phyloP scores from a whole-genome alignment of 2,797 vertebrate genomes.

The Glyptemys insculpta region DNA sequence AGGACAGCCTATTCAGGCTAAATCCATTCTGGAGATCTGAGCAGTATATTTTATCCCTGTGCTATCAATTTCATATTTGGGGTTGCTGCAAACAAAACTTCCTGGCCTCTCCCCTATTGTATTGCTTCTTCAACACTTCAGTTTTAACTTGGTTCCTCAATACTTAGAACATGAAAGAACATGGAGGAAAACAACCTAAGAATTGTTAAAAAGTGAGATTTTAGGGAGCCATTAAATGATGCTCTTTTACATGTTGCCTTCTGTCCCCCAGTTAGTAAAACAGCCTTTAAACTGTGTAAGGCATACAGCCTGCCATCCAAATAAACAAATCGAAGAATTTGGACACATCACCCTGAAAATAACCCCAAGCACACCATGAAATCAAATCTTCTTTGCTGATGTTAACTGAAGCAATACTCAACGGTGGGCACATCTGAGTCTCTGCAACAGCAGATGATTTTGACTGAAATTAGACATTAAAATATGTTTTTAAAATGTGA shows the following conservation, averaged over 20 bases:
- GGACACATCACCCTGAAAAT: not conserved
- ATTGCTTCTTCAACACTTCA: not conserved
- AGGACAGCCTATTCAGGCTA: not conserved
- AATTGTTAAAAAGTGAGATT: not conserved
- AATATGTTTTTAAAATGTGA: not conserved
- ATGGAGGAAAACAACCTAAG: not conserved
- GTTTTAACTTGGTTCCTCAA: not conserved
- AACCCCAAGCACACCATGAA: not conserved
- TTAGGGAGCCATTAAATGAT: not conserved
- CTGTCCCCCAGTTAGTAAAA: not conserved
- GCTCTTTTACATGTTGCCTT: not conserved
- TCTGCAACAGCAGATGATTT: not conserved
- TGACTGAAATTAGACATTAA: not conserved
- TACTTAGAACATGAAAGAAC: not conserved
- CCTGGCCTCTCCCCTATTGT: not conserved
- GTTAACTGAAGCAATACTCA: not conserved
- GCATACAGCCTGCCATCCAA: not conserved
- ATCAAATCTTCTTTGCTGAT: slow-evolving; percentile 19
- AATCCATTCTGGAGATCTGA: not conserved
- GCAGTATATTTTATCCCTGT: not conserved
- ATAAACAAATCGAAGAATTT: slow-evolving; percentile 32
- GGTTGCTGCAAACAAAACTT: not conserved
- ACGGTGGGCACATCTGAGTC: not conserved
- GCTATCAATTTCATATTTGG: not conserved
- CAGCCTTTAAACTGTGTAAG: not conserved